Conservation (phyloP, 1,140 invertebrate genomes). For the Lepidurus couesii region DNA sequence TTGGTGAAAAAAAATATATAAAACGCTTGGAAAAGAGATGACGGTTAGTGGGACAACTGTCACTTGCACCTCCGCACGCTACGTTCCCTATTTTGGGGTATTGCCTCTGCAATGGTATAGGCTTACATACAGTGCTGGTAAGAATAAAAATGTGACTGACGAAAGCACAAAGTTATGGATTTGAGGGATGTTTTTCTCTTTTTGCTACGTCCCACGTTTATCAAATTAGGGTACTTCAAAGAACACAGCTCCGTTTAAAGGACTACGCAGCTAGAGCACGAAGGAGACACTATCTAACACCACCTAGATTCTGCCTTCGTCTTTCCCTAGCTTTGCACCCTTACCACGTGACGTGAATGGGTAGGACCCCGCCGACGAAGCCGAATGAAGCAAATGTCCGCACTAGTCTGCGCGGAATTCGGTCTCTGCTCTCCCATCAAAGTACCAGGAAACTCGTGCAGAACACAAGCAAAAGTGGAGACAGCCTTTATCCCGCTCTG, state of each 20-base stretch:
- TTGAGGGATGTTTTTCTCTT: no score
- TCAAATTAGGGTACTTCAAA: not conserved
- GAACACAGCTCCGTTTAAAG: not conserved
- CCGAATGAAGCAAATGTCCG: not conserved
- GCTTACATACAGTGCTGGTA: no score
- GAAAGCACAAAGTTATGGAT: no score
- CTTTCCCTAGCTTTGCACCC: not conserved
- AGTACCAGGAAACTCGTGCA: not conserved
- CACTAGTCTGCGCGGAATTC: conserved; percentile 7
- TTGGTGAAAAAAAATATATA: no score
- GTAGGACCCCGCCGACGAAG: not conserved
- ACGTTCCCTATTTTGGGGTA: no score
- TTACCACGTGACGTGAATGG: not conserved
- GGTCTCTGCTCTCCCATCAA: not conserved
- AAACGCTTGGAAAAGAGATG: no score
- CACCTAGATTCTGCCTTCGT: not conserved
- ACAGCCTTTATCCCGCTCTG: no score
- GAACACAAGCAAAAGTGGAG: not conserved
- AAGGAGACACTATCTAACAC: not conserved
- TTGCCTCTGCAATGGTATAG: no score
- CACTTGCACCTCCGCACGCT: no score
- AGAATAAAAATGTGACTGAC: no score
- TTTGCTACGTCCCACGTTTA: not conserved
- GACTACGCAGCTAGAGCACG: conserved; percentile 6
- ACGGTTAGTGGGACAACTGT: no score